These are phyloP conservation scores for Aradus depressus DNA, from an alignment of 2,888 invertebrate genomes.

Conservation along the genomic window DNA sequence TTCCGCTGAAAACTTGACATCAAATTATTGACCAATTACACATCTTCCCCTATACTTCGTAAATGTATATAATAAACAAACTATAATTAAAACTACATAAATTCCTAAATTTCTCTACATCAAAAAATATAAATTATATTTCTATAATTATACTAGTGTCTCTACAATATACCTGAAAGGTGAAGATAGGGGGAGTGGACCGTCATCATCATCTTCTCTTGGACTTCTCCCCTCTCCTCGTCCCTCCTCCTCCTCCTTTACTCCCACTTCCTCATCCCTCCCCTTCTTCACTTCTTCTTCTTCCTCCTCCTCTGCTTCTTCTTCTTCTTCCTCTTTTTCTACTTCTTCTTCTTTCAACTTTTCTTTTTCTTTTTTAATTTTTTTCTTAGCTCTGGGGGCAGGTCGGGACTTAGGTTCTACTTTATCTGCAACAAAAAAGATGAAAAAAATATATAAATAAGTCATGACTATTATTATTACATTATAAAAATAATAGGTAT, in stretches of 20 bases:
- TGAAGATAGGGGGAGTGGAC: slow-evolving; percentile 38
- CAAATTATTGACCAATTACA: no score
- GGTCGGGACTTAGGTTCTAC: slow-evolving; percentile 20
- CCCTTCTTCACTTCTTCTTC: slow-evolving; percentile 14
- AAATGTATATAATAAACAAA: neutral
- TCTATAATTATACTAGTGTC: no score
- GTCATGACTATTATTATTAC: no score
- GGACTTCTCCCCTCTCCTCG: slow-evolving; percentile 34
- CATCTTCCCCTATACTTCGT: no score
- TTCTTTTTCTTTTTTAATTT: slow-evolving; percentile 19
- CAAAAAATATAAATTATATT: neutral
- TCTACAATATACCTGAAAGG: slow-evolving; percentile 34
- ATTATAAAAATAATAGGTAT: no score
- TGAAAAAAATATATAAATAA: no score
- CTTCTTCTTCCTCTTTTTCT: slow-evolving; percentile 2
- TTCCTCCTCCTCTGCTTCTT: slow-evolving; percentile 10
- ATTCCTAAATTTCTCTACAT: no score
- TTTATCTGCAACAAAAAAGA: slow-evolving; percentile 25
- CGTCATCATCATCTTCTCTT: slow-evolving; percentile 40
- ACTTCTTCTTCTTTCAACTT: slow-evolving; percentile 17
- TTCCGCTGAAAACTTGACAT: no score
- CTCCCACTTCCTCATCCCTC: slow-evolving; percentile 10
- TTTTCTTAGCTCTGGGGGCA: slow-evolving; percentile 22
- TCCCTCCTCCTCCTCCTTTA: slow-evolving; percentile 16
- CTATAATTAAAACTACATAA: neutral